Base-by-base conservation (phyloP, 2,113 vertebrate species). In the Leuciscus idus region DNA sequence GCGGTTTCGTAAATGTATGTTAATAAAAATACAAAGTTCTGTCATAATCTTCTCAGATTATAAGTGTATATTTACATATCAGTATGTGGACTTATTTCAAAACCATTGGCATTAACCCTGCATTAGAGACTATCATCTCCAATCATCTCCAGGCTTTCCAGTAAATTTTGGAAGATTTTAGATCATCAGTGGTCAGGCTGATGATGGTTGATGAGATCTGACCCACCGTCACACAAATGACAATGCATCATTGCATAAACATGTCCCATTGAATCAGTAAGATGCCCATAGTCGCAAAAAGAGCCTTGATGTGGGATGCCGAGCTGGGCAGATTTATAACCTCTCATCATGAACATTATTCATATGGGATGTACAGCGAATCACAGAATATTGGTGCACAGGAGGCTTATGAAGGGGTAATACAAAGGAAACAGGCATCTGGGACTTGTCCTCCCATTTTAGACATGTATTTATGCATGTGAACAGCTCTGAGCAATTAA, bases 401-500 rank as follows among this genome's bases (percentile, higher is more conserved):
- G 52, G 81, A 43, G 30, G 17, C 39, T 68, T 68, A 57, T 68
- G 59, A 84, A 30, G 46, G 43, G n/a, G 39, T 52, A 82, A 68
- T 52, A 70, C 13, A 17, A 75, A 23, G n/a, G 28, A 77, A 89
- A 73, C 55, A 21, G 30, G 64, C 85, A 78, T 80, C 66, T 17
- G 89, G 87, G 85, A 87, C 66, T 76, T 70, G 43, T 91, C 91
- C 90, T 90, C 86, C 90, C 83, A 90, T 89, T 82, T 92, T 92
- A 89, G 84, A 83, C 88, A 87, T 90, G 86, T 61, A 36, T 91
- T 84, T 87, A 87, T 81, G 87, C 81, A 73, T 90, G 84, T 83
- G 86, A 85, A 89, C 84, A 90, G 91, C 90, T 89, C 75, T 33
- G 84, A 87, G 90, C 91, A 93, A 94, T 93, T 93, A 94, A 91